These are phyloP conservation scores for Apamea sordens DNA, from an alignment of 2,888 invertebrate genomes.

Conservation along the genomic window DNA sequence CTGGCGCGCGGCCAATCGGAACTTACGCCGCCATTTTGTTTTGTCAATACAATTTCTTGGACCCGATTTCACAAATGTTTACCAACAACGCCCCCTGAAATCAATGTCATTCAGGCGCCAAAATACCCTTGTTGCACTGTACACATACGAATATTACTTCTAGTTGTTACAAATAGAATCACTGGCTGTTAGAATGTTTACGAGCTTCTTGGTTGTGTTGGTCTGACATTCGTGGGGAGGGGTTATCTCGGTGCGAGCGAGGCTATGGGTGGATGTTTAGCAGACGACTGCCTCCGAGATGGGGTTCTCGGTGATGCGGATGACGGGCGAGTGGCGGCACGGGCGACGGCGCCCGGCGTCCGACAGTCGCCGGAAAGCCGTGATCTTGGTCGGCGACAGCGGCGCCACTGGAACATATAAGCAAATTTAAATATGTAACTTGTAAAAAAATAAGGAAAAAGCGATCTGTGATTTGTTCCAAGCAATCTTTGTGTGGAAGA, in stretches of 20 bases:
- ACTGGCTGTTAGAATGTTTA: conserved; percentile 20
- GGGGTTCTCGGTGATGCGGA: conserved; percentile 95
- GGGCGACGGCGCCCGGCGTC: conserved; percentile 86
- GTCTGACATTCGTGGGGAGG: conserved; percentile 20
- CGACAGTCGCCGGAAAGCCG: conserved; percentile 91
- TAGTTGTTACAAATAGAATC: conserved; percentile 9
- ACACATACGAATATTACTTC: conserved; percentile 8
- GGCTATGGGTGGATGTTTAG: conserved; percentile 82
- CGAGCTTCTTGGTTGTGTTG: conserved; percentile 7
- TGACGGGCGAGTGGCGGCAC: conserved; percentile 91
- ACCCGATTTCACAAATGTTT: not conserved
- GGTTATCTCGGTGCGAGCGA: conserved; percentile 22
- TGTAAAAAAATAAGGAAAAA: not conserved
- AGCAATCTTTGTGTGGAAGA: not conserved
- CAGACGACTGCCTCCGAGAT: conserved; percentile 94
- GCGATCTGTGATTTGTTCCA: not conserved
- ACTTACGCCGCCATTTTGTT: not conserved
- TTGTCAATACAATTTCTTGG: not conserved
- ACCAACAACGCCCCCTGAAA: not conserved
- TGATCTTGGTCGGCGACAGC: conserved; percentile 93
- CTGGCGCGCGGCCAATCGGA: not conserved
- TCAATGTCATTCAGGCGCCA: not conserved
- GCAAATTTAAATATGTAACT: conserved; percentile 24
- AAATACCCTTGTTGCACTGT: not conserved
- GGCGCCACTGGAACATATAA: conserved; percentile 91